phyloP scores from a whole-genome alignment of 1,140 invertebrate species.

The Atta cephalotes region DNA sequence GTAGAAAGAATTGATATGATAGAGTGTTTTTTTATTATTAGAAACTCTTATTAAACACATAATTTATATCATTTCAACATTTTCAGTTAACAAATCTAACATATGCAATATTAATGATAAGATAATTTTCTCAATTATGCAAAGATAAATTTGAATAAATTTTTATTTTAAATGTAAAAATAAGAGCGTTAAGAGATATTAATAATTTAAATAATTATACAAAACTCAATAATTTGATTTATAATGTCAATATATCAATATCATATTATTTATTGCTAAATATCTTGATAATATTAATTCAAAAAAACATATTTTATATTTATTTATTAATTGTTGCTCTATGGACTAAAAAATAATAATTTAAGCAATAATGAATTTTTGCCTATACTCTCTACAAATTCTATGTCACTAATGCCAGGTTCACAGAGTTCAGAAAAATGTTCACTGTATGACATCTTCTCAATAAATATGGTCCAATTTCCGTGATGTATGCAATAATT shows the following conservation, averaged over 20 bases:
- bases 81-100: constrained; percentile 1
- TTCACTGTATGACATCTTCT: constrained; percentile 23
- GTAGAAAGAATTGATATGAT: neutral
- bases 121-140: neutral
- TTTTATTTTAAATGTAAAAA: neutral
- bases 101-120: neutral
- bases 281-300: neutral
- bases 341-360: too few relatives aligned
- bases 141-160: neutral
- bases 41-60: neutral
- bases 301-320: neutral
- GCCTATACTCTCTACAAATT: neutral
- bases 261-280: neutral
- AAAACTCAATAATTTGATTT: neutral
- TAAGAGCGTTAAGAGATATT: neutral
- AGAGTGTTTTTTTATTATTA: neutral
- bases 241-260: neutral
- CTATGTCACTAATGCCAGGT: neutral
- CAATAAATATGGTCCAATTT: constrained; percentile 22
- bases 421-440: constrained; percentile 9
- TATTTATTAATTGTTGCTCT: neutral
- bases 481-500: neutral
- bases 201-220: neutral
- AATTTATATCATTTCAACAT: neutral
- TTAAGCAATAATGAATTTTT: neutral